Conservation (phyloP, 2,113 vertebrate species). For the Dromas ardeola region DNA sequence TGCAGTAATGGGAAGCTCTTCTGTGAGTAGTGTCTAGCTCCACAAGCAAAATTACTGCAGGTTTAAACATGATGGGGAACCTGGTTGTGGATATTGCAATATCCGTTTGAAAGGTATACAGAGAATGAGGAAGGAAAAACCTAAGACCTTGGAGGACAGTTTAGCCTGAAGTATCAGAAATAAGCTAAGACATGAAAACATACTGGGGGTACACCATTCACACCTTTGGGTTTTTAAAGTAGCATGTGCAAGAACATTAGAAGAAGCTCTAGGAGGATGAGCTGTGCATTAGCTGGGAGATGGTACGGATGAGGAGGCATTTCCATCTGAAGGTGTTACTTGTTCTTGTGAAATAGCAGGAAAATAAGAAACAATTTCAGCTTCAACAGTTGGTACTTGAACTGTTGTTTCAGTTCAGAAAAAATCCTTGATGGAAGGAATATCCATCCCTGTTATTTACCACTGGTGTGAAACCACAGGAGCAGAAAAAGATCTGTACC, state of each 20-base stretch:
- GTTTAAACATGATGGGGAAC: not conserved
- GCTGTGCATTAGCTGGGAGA: not conserved
- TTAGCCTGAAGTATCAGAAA: not conserved
- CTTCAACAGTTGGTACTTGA: not conserved
- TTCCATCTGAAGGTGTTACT: not conserved
- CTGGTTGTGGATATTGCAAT: not conserved
- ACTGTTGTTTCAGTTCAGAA: not conserved
- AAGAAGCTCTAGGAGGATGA: not conserved
- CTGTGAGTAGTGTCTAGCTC: not conserved
- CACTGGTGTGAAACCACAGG: not conserved
- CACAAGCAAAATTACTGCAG: accelerated
- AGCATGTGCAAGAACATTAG: accelerated
- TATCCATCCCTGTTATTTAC: not conserved
- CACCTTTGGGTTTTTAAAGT: not conserved
- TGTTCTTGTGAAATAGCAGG: not conserved
- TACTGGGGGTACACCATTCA: not conserved
- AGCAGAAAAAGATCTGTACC: not conserved
- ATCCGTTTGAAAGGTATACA: not conserved
- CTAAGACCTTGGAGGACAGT: not conserved
- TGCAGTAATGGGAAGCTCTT: not conserved
- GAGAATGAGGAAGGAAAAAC: not conserved
- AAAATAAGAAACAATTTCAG: not conserved
- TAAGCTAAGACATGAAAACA: not conserved
- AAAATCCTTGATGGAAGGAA: not conserved
- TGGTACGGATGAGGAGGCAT: not conserved